A percentile compares a stretch with the other conserved stretches of the same genome.
phyloP scores from a whole-genome alignment of 2,797 vertebrate genomes.

The Pangasius macronema region DNA sequence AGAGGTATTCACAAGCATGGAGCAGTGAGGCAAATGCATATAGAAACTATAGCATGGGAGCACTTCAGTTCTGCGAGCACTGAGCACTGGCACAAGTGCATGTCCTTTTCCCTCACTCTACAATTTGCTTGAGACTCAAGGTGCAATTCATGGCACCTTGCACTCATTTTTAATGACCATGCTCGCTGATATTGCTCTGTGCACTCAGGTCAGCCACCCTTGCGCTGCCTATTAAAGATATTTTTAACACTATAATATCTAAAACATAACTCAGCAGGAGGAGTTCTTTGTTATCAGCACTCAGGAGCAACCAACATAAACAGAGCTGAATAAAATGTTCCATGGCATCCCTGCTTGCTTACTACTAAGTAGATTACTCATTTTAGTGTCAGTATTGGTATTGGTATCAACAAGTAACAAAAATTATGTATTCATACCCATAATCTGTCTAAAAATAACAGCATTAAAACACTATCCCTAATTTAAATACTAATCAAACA shows the following conservation, averaged over 20 bases:
- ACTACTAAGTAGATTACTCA: background rate
- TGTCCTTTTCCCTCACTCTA: background rate
- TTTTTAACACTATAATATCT: background rate
- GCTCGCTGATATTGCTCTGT: background rate
- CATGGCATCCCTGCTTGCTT: background rate
- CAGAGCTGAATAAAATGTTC: no score
- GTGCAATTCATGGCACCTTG: background rate
- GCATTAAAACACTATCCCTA: background rate
- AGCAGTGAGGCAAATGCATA: background rate
- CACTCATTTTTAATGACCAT: background rate
- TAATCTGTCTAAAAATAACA: background rate
- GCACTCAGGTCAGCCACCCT: no score
- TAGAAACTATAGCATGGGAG: background rate
- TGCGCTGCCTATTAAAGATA: background rate
- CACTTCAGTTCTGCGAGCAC: background rate
- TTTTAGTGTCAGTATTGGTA: no score
- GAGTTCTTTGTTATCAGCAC: background rate
- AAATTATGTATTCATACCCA: background rate
- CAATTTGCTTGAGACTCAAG: background rate
- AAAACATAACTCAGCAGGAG: background rate
- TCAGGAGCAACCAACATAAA: background rate
- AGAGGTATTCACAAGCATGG: background rate
- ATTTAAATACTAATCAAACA: background rate
- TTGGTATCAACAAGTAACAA: no score
- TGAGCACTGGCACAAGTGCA: background rate